Percentiles rank a stretch among this genome's conserved stretches.
These are phyloP conservation scores for Spicauda simplicius DNA, from an alignment of 2,888 invertebrate genomes.

Conservation along the genomic window DNA sequence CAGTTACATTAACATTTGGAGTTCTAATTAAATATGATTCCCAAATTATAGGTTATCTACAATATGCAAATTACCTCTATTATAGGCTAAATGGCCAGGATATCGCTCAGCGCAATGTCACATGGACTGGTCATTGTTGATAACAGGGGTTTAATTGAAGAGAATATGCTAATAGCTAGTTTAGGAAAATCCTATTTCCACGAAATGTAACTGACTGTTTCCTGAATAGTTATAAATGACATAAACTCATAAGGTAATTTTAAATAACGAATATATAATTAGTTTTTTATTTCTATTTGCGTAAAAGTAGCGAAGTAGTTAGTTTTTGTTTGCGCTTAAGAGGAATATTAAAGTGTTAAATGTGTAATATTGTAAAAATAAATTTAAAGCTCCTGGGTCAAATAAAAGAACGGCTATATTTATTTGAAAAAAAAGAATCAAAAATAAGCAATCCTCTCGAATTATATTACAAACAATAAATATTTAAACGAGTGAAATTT, in stretches of 20 bases:
- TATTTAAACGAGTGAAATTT: slow-evolving; percentile 1
- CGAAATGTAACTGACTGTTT: not conserved
- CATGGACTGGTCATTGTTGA: slow-evolving; percentile 29
- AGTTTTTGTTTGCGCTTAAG: too few species aligned
- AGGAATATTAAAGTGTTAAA: too few species aligned
- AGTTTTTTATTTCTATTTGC: too few species aligned
- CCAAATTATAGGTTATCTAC: not conserved
- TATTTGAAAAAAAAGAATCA: too few species aligned
- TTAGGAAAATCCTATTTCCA: not conserved
- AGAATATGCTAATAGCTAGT: slow-evolving; percentile 14
- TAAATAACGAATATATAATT: too few species aligned
- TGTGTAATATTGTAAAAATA: too few species aligned
- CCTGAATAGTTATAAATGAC: not conserved
- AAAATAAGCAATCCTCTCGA: not conserved
- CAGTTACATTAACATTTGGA: not conserved
- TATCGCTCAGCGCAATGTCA: slow-evolving; percentile 15
- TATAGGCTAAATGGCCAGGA: slow-evolving; percentile 9
- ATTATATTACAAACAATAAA: not conserved
- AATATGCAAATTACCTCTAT: slow-evolving; percentile 12
- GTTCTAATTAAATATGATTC: not conserved
- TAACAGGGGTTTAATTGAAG: slow-evolving; percentile 33
- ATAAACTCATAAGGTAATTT: too few species aligned
- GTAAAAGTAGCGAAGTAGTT: too few species aligned
- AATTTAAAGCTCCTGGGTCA: too few species aligned
- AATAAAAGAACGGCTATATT: too few species aligned